Base-by-base conservation (phyloP, 2,888 invertebrate species). In the Gisinianus flammeolus region DNA sequence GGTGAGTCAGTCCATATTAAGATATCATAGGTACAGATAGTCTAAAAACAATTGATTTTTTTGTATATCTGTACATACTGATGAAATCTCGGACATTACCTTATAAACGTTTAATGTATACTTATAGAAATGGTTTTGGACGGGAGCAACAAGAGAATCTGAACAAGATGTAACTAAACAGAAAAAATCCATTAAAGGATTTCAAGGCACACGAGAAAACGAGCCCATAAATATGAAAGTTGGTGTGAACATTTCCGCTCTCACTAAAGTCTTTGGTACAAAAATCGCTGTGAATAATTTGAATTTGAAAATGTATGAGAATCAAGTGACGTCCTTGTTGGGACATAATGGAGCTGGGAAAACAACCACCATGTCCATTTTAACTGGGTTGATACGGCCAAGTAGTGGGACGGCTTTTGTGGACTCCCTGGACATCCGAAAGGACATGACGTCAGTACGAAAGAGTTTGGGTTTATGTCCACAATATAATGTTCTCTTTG, bases 311-410 rank as follows among this genome's bases (percentile, higher is more conserved):
- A 92, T 95, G 85, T 93, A 92, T 85, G 90, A 92, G 85, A 93
- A 93, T 1, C 93, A 94, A 87, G 94, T 96, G 64, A 95, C 95
- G 0, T 93, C 93, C 0, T 88, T 96, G n/a, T 88, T 97, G 0
- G 97, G 97, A 0, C 94, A 94, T 86, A 95, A 95, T 86, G 95
- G 95, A 8, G 94, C 94, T 5, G n/a, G n/a, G 33, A 95, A 95
- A 86, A 92, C 92, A 24, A 93, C 93, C 0, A 91, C 92, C 24
- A 92, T 93, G 89, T 91, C 91, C 22, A 92, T 93, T 85, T 89
- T 93, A 0, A 92, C 90, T 74, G 91, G 90, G 26, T 90, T 95
- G 88, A 90, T 91, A 81, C 89, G 91, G 44, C 91, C 93, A 0
- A 91, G 92, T 0, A 88, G 89, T 5, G 96, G 96, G 33, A 89